Evolutionary conservation across 2,888 invertebrate genomes (phyloP), one percentile per base, ranked within the genome.

Genomic region (Furcula furcula): DNA sequence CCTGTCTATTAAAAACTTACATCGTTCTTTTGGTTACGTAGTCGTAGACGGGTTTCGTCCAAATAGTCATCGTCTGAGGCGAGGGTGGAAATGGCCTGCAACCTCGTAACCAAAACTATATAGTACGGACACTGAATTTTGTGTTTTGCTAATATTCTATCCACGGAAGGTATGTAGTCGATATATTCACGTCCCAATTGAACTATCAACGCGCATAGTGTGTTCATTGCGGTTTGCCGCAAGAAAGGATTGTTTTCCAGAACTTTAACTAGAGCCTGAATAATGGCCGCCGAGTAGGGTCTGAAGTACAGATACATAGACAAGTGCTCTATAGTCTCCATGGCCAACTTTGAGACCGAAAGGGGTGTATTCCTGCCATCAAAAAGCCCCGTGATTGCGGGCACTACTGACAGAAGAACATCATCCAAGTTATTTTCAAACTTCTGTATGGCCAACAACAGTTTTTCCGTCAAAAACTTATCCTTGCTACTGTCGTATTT

Each of bases 351-450:
- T 0, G 93, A 93, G 53, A 97, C 95, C 9, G 92, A 86, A 9
- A 93, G 85, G 0, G 97, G 95, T 55, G 94, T 93, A 63, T 97
- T 97, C 2, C 93, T 90, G 0, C 96, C 94, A 60, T 98, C 97
- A 69, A 99, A 97, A 9, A 98, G 84, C 46, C 92, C 93, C 0
- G 99, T 97, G 34, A 99, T 94, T 1, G 98, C 98, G 0, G 99
- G 99, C 25, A 99, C 91, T 37, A 99, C 92, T 27, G 99, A 90
- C 60, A 99, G 95, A 41, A 99, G 89, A 68, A 98, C 98, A 70
- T 98, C 98, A 58, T 98, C 98, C 34, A 99, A 90, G 76, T 97
- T 98, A 55, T 96, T 96, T 34, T 98, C 97, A 68, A 99, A 98
- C 75, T 97, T 95, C 67, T 97, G 96, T 27, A 99, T 88, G 0